Base-by-base conservation (phyloP, 1,140 invertebrate genomes). In the Drosophila pruinosa region DNA sequence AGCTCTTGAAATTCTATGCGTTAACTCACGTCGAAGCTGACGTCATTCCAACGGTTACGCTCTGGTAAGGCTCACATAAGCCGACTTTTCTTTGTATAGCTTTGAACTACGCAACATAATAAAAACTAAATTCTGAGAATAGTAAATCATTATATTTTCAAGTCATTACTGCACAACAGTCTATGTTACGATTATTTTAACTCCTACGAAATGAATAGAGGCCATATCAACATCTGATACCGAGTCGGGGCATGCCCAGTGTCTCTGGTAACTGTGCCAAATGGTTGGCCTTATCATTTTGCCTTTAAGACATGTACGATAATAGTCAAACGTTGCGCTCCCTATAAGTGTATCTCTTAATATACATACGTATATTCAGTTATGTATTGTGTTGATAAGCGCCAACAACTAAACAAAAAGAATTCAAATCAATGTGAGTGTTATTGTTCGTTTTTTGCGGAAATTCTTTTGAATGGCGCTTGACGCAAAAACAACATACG, bases 21-120 rank as follows among this genome's bases (percentile, higher is more conserved):
- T 19, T 38, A 34, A 36, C 19, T 34, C 19, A 58, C 22, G 43
- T 28, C 47, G 2, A 38, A 12, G 48, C 64, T 86, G 81, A 86
- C 81, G 81, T 88, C 81, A 86, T 75, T 21, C 57, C 74, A 78
- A 71, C 70, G 69, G 82, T 88, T 88, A 88, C 81, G 81, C 82
- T 86, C 69, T 61, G 81, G 24, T 53, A n/a, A 24, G 21, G 38
- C 41, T 72, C 61, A 68, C 64, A 68, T 54, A 72, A 68, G 63
- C 14, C 38, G 12, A 34, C 28, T 21, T 31, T 68, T 58, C 24
- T 53, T 4, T 54, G n/a, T 43, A 22, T 36, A 43, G 12, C 3
- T 31, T 28, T 19, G 12, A 45, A 31, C 38, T 64, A 28, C 62
- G 50, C 50, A 54, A 41, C 59, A 65, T 52, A 22, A 57, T 56